Percentiles rank a stretch among this genome's conserved stretches.
phyloP scores from a whole-genome alignment of 1,140 invertebrate genomes.

The Latrodectus geometricus region DNA sequence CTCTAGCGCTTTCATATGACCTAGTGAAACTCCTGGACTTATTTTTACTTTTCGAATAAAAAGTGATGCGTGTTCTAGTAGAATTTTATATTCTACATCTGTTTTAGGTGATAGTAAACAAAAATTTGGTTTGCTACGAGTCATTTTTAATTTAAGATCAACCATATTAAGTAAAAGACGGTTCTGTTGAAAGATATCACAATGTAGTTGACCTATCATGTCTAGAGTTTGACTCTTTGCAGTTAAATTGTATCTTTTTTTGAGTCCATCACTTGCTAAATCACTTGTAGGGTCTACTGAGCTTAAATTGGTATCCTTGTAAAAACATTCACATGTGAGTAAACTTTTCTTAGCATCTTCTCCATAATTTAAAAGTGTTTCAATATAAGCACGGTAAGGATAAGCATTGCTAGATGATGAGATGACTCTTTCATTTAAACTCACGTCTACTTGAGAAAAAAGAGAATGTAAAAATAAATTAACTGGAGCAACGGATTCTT shows the following conservation, averaged over 20 bases:
- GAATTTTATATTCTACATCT: not conserved
- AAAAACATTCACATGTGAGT: slow-evolving; percentile 19
- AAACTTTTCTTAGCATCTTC: not conserved
- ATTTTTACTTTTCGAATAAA: slow-evolving; percentile 32
- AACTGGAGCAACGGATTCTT: not conserved
- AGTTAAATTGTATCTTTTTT: not conserved
- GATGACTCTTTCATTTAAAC: not conserved
- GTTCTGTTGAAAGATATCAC: slow-evolving; percentile 11
- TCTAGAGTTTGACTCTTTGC: slow-evolving; percentile 5
- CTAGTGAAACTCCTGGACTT: slow-evolving; percentile 7
- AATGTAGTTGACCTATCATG: slow-evolving; percentile 14
- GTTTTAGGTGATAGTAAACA: slow-evolving; percentile 1
- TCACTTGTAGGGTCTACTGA: not conserved
- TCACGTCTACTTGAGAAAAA: not conserved
- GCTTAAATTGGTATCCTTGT: not conserved
- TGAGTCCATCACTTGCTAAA: not conserved
- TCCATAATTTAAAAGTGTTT: slow-evolving; percentile 1
- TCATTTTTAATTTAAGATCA: slow-evolving; percentile 13
- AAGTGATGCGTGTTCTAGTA: slow-evolving; percentile 25
- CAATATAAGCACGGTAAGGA: not conserved
- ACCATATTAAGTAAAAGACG: slow-evolving; percentile 17
- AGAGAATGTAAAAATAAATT: not conserved
- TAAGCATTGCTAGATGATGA: slow-evolving; percentile 2
- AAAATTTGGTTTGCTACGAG: not conserved
- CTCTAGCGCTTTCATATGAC: slow-evolving; percentile 8